Conservation (phyloP, 2,888 invertebrate genomes). For the Perithous albicinctus region DNA sequence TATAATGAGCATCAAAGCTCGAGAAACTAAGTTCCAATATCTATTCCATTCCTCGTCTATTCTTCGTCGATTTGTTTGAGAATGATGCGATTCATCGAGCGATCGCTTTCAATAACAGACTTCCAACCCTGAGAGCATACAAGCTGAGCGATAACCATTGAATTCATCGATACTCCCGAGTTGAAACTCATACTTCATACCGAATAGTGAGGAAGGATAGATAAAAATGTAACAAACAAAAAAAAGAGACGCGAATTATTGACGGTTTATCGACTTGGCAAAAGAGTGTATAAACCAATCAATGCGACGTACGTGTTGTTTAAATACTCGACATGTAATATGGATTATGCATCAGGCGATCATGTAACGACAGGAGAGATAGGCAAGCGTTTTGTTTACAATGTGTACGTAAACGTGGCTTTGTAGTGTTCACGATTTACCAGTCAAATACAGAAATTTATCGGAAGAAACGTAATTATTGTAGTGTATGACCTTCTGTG, state of each 20-base stretch:
- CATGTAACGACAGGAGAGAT: neutral
- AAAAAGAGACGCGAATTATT: neutral
- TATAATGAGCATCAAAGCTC: neutral
- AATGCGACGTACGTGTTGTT: neutral
- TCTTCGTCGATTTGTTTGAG: constrained; percentile 30
- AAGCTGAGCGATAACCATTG: neutral
- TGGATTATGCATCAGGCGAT: constrained; percentile 26
- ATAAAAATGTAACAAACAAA: neutral
- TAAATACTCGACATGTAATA: constrained; percentile 20
- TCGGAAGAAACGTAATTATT: neutral
- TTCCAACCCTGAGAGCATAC: neutral
- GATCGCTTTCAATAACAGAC: constrained; percentile 47
- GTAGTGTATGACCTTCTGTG: neutral
- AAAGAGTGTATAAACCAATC: neutral
- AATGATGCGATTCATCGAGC: constrained; percentile 29
- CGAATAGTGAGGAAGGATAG: neutral
- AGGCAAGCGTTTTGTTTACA: constrained; percentile 1
- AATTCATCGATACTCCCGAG: neutral
- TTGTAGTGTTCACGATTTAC: neutral
- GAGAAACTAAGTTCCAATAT: neutral
- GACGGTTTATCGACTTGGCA: neutral
- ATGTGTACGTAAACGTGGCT: neutral
- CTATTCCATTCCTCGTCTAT: too few relatives aligned
- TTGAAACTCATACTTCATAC: neutral
- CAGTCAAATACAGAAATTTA: neutral